Conservation (phyloP, 2,113 vertebrate genomes). For the Toxostoma redivivum region DNA sequence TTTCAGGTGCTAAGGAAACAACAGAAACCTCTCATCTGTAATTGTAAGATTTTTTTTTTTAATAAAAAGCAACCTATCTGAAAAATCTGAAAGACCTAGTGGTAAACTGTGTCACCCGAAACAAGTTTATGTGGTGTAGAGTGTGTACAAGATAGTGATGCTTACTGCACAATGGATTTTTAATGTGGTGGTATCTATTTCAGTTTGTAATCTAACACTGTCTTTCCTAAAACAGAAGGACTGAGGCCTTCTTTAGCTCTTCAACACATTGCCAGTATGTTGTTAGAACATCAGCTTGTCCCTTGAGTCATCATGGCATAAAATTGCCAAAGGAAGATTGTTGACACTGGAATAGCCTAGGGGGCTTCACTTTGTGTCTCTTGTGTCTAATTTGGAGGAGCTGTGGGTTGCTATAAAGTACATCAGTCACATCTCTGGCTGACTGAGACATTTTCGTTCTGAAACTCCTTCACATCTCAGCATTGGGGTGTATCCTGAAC, state of each 20-base stretch:
- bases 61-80: not conserved
- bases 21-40: not conserved
- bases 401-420: not conserved
- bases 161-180: not conserved
- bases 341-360: not conserved
- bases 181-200: not conserved
- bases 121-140: not conserved
- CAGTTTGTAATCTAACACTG: not conserved
- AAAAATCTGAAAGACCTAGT: not conserved
- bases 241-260: not conserved
- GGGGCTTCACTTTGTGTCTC: not conserved
- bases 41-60: not conserved
- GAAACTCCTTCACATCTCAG: not conserved
- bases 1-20: not conserved
- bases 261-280: not conserved
- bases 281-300: not conserved
- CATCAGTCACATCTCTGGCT: not conserved
- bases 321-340: not conserved
- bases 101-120: not conserved
- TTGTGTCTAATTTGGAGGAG: not conserved
- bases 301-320: not conserved
- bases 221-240: not conserved
- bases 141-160: not conserved
- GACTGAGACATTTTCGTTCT: not conserved
- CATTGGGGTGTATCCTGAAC: not conserved